phyloP scores from a whole-genome alignment of 2,113 vertebrate genomes.

The Alexandromys fortis region DNA sequence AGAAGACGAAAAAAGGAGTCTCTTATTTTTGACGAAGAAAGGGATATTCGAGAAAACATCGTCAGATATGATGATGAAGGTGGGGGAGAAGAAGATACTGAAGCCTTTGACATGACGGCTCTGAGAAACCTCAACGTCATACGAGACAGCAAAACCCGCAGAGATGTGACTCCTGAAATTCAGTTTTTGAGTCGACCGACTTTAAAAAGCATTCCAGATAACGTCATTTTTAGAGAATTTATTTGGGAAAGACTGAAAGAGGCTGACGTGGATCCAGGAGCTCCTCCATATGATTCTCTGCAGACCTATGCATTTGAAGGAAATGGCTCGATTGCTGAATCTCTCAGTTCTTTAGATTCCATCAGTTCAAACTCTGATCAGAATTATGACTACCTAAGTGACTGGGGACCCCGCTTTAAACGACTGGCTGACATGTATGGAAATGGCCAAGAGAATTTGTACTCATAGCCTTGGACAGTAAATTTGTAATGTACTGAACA shows the following conservation, averaged over 20 bases:
- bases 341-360: conserved; percentile 96
- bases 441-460: conserved; percentile 88
- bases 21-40: conserved; percentile 95
- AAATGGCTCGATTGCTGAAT: conserved; percentile 94
- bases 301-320: conserved; percentile 98
- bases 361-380: conserved; percentile 97
- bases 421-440: conserved; percentile 98
- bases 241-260: conserved; percentile 98
- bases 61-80: conserved; percentile 98
- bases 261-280: conserved; percentile 93
- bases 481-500: conserved; percentile 80
- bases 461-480: conserved; percentile 91
- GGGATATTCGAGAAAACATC: conserved; percentile 96
- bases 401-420: conserved; percentile 97
- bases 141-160: conserved; percentile 90
- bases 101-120: conserved; percentile 97
- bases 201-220: conserved; percentile 94
- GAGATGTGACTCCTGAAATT: conserved; percentile 95
- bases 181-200: conserved; percentile 92
- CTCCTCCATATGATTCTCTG: conserved; percentile 96
- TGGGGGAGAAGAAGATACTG: conserved; percentile 97
- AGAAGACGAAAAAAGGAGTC: conserved; percentile 93
- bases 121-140: conserved; percentile 95
- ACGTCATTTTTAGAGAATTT: conserved; percentile 96
- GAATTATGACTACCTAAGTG: conserved; percentile 97